Evolutionary conservation across 2,113 vertebrate genomes (phyloP).

Genomic region (Sphyrna mokarran): DNA sequence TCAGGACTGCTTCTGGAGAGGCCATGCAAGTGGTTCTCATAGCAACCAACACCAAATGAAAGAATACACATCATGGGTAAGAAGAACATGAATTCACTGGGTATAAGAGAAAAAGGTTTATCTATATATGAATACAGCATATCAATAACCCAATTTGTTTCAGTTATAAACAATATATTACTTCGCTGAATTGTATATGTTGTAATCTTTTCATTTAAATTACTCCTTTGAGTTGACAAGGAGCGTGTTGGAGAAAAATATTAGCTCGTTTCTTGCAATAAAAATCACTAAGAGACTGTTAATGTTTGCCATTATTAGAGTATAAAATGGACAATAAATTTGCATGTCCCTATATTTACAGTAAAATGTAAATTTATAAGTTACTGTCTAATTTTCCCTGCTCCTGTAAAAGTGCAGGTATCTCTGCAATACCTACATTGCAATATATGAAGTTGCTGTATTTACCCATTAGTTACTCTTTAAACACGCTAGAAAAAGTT

Average conservation of each 20-base stretch:
- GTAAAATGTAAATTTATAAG: background rate
- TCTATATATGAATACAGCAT: background rate
- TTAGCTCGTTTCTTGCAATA: background rate
- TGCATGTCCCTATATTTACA: background rate
- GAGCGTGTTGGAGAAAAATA: background rate
- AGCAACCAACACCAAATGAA: conserved; percentile 99
- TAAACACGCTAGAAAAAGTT: background rate
- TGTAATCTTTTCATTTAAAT: background rate
- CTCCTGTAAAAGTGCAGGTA: background rate
- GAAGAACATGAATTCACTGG: conserved; percentile 42
- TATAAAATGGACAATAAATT: background rate
- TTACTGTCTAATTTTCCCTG: background rate
- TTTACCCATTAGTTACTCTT: background rate
- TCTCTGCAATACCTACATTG: no score
- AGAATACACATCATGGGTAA: conserved; percentile 99
- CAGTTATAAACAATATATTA: background rate
- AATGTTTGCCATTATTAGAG: background rate
- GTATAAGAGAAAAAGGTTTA: background rate
- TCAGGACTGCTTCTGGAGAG: conserved; percentile 99
- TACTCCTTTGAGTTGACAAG: background rate
- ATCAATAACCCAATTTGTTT: background rate
- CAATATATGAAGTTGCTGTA: background rate
- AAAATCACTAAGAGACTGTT: background rate
- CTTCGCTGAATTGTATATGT: background rate
- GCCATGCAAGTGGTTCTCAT: conserved; percentile 94